Conservation (phyloP, 2,113 vertebrate genomes). For the Oreocharis arfaki region DNA sequence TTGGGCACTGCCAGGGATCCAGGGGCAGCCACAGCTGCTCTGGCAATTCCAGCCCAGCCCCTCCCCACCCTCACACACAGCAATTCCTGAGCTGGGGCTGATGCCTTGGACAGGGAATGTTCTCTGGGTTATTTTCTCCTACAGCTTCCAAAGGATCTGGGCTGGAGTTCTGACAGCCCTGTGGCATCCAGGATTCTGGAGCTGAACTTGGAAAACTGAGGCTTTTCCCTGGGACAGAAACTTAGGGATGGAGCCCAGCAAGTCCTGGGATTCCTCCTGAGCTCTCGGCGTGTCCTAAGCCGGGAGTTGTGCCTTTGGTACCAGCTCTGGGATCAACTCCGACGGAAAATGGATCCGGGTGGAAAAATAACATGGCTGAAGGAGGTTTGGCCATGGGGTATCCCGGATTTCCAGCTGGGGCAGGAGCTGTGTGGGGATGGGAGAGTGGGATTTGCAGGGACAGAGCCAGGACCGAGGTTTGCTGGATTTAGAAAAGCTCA, state of each 20-base stretch:
- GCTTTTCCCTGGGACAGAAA: background rate
- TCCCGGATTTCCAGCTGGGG: background rate
- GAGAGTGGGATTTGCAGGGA: background rate
- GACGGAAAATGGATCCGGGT: background rate
- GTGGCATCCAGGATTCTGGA: background rate
- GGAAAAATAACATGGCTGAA: background rate
- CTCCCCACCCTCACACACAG: background rate
- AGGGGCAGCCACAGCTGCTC: background rate
- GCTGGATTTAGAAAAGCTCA: background rate
- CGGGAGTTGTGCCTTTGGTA: background rate
- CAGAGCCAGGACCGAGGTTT: background rate
- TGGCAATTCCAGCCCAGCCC: background rate
- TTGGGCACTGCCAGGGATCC: background rate
- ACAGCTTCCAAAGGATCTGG: background rate
- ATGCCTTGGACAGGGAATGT: background rate
- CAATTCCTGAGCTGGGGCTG: background rate
- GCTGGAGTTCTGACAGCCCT: background rate
- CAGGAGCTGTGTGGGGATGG: background rate
- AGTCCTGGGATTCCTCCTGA: background rate
- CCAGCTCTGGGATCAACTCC: background rate
- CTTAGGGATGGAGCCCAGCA: background rate
- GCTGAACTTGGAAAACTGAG: background rate
- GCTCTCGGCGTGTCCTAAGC: background rate
- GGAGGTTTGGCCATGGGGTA: background rate
- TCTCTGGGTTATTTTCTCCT: background rate